Percentiles rank a stretch among this genome's conserved stretches.
Conservation (phyloP, 2,113 vertebrate genomes). For the Monopterus albus region DNA sequence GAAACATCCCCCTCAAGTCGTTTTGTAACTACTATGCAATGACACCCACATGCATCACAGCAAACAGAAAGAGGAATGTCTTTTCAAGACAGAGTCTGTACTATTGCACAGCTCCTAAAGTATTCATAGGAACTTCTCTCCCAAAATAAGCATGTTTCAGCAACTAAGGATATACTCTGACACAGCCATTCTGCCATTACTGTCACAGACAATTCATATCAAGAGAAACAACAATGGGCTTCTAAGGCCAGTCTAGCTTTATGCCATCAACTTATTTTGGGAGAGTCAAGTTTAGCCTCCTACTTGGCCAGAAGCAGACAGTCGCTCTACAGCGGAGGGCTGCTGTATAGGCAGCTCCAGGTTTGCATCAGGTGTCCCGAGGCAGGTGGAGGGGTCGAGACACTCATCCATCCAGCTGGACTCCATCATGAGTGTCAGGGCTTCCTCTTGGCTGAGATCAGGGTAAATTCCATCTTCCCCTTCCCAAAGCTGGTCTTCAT, state of each 20-base stretch:
- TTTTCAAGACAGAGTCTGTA: conserved; percentile 46
- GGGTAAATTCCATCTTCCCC: conserved; percentile 67
- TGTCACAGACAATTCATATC: conserved; percentile 28
- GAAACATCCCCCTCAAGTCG: conserved; percentile 50
- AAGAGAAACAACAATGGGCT: conserved; percentile 37
- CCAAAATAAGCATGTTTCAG: conserved; percentile 68
- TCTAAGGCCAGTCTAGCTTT: conserved; percentile 20
- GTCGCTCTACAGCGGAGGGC: conserved; percentile 82
- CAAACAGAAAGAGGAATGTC: conserved; percentile 42
- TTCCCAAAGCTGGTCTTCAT: conserved; percentile 73
- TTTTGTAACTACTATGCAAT: conserved; percentile 51
- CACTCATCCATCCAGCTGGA: conserved; percentile 76
- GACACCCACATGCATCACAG: conserved; percentile 74
- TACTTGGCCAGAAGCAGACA: conserved; percentile 94
- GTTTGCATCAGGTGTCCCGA: conserved; percentile 60
- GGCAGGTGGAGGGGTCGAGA: conserved; percentile 66
- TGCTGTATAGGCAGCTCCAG: conserved; percentile 78
- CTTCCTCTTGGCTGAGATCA: conserved; percentile 66
- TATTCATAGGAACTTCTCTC: conserved; percentile 34
- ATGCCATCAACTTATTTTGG: conserved; percentile 69
- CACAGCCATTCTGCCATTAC: conserved; percentile 11
- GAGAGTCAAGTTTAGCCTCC: conserved; percentile 70
- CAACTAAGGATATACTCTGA: conserved; percentile 7
- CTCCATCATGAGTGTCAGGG: conserved; percentile 76
- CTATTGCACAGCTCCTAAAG: conserved; percentile 23